Evolutionary conservation across 2,888 invertebrate genomes (phyloP).

Genomic region (Erannis defoliaria): DNA sequence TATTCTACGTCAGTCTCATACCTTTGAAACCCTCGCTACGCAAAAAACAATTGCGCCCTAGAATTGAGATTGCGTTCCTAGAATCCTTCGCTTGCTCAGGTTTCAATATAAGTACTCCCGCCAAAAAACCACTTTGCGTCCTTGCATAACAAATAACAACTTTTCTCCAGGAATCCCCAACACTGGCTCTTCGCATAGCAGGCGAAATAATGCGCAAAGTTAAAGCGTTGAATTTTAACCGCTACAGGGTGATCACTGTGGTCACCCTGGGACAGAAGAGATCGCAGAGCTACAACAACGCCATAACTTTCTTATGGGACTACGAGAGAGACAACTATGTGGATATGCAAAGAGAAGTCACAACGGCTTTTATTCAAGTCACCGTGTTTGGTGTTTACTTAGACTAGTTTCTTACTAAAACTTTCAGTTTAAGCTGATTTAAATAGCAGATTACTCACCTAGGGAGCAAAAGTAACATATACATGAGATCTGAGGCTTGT

Average conservation of each 20-base stretch:
- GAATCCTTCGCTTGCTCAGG: no score
- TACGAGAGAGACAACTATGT: constrained; percentile 62
- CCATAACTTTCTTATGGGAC: constrained; percentile 76
- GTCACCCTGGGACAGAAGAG: constrained; percentile 73
- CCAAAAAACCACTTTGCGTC: no score
- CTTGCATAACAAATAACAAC: no score
- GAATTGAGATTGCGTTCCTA: no score
- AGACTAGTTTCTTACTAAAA: constrained; percentile 52
- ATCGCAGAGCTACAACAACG: constrained; percentile 75
- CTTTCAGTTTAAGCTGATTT: no score
- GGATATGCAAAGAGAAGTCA: constrained; percentile 57
- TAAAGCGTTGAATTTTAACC: constrained; percentile 64
- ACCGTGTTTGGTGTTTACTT: constrained; percentile 74
- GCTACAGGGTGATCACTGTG: constrained; percentile 69
- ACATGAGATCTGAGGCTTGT: no score
- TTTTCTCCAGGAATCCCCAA: constrained; percentile 51
- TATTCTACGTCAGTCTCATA: no score
- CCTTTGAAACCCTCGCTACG: no score
- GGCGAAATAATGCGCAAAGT: constrained; percentile 67
- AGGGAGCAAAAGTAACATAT: no score
- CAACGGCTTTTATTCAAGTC: constrained; percentile 68
- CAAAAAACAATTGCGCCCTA: no score
- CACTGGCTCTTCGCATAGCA: constrained; percentile 61
- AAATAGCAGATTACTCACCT: no score
- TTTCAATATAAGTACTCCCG: no score